Base-by-base conservation (phyloP, 2,888 invertebrate species). In the Eupithecia subfuscata region DNA sequence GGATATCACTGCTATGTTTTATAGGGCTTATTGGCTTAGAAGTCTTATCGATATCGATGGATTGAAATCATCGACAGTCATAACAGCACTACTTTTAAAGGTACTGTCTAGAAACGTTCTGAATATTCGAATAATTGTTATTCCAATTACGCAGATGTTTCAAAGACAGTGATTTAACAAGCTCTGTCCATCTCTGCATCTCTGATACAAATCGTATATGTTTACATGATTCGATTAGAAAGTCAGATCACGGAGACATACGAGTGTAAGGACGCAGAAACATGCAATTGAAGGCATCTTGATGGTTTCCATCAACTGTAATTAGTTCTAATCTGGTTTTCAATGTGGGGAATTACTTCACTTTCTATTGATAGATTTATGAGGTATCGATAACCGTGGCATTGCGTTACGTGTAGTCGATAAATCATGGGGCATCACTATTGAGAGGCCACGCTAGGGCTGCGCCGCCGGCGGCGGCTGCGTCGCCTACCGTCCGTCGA, bases 1-100 rank as follows among this genome's bases (percentile, higher is more conserved):
- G 90, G 90, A 92, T 92, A 92, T 91, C 91, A 90, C 90, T 91
- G 90, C 87, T 88, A 85, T 88, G 84, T 87, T 89, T 86, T 87
- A 89, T 90, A 92, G 88, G 84, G 88, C 80, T 84, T 85, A 84
- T 83, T 86, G 77, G 80, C 80, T 78, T 77, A 79, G 75, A 82
- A 84, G 84, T 85, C 87, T 78, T 86, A 89, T 92, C 90, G 91
- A 86, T 83, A 83, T 87, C 86, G 86, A 86, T 84, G 83, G 79
- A 79, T 75, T 75, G 78, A 77, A 40, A 70, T 76, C 74, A 70
- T 70, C 71, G 69, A 73, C 63, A 30, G 16, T 69, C 14, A 69
- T 71, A 64, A 63, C n/a, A 52, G 70, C 78, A 76, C 79, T 72
- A 78, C 40, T 40, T 40, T 11, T 4, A 0, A 74, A 75, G 69